These are phyloP conservation scores for Rhopilema esculentum DNA, from an alignment of 30 jellyfish, hydroid and myxozoan species.

Conservation along the genomic window DNA sequence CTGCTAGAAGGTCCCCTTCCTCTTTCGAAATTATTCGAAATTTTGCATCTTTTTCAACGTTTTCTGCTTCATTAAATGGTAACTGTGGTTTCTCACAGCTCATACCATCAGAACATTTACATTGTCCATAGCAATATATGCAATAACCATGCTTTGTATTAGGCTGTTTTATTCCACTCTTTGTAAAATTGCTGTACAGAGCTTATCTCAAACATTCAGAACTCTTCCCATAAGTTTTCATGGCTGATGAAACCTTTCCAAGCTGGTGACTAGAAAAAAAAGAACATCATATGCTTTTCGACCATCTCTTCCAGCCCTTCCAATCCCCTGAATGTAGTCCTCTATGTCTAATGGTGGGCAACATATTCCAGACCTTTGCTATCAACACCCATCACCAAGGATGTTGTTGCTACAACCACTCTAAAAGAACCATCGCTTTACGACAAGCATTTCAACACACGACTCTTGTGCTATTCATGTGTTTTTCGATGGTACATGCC, in stretches of 20 bases:
- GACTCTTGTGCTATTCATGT: not conserved
- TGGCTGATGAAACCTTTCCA: not conserved
- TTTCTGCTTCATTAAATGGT: not conserved
- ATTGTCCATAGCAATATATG: not conserved
- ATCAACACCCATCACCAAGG: slow-evolving; percentile 18
- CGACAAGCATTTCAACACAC: not conserved
- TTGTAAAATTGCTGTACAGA: not conserved
- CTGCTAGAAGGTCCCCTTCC: not conserved
- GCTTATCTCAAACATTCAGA: not conserved
- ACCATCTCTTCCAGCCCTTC: slow-evolving; percentile 30
- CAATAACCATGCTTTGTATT: not conserved
- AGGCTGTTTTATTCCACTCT: not conserved
- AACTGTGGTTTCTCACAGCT: not conserved
- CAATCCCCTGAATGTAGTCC: not conserved
- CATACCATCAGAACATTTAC: not conserved
- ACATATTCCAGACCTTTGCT: slow-evolving; percentile 8
- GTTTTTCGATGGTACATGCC: not conserved
- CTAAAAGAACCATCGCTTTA: slow-evolving; percentile 1
- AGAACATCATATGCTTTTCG: not conserved
- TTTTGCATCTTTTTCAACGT: not conserved
- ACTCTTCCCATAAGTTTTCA: not conserved
- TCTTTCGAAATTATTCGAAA: not conserved
- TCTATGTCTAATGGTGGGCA: slow-evolving; percentile 23
- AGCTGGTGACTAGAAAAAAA: not conserved
- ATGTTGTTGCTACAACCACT: slow-evolving; percentile 5